These are phyloP conservation scores for Eremobia ochroleuca DNA, from an alignment of 2,888 invertebrate genomes.

Conservation along the genomic window DNA sequence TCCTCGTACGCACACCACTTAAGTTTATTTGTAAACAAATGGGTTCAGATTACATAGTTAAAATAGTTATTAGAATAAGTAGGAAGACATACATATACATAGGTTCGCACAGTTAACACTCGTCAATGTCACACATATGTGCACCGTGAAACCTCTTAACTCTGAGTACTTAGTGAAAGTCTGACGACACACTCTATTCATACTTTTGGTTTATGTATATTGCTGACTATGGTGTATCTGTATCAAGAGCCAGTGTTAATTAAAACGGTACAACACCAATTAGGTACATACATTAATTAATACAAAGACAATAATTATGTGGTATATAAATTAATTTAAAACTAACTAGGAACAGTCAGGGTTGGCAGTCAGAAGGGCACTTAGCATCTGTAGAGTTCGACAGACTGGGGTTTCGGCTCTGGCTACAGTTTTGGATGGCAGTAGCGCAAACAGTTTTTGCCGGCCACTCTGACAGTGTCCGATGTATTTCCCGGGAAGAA, in stretches of 20 bases:
- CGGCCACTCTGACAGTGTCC: no score
- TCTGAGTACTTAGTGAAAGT: neutral
- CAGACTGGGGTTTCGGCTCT: neutral
- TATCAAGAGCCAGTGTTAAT: neutral
- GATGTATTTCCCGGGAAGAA: no score
- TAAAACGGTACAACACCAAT: neutral
- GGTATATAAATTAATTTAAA: neutral
- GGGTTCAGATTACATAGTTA: no score
- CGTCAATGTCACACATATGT: neutral
- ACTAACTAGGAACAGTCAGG: neutral
- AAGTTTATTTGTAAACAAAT: no score
- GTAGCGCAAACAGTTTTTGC: neutral
- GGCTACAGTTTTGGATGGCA: neutral
- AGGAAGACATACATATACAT: no score
- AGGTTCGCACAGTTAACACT: no score
- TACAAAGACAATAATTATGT: neutral
- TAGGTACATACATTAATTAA: neutral
- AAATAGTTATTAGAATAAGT: no score
- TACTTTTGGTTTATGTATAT: neutral
- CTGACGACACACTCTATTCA: neutral
- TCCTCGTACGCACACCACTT: no score
- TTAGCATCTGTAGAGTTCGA: neutral
- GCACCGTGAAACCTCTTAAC: neutral
- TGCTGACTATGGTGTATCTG: neutral
- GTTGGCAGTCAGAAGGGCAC: neutral